Evolutionary conservation across 2,888 invertebrate genomes (phyloP), one percentile per base, ranked within the genome.

Genomic region (Atethmia centrago): DNA sequence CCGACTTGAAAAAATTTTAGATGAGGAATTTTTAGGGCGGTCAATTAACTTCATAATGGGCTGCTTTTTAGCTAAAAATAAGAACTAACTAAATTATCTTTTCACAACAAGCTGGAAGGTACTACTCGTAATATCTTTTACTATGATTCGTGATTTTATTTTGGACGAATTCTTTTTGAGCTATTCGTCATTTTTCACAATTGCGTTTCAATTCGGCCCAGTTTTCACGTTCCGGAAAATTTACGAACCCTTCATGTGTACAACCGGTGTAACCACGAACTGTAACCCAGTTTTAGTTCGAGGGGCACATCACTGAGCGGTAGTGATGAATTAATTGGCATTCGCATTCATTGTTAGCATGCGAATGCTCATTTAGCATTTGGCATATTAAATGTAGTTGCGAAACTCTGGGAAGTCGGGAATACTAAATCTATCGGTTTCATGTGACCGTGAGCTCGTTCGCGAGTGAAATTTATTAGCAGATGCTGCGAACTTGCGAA

Each of bases 21-120:
- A 74, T 51, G 62, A 36, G 55, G 36, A 36, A 31, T 63, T 73
- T 74, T n/a, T 73, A 58, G 49, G 61, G 61, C 25, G 42, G 56
- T n/a, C 56, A 51, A 62, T 74, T 74, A 74, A 74, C 36, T 36
- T 69, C 25, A 53, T 25, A 36, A 45, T 53, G 21, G 5, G 36
- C 25, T 10, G 42, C 53, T 10, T 12, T 45, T 42, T 19, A 3
- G 5, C 9, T 64, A n/a, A n/a, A 21, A 58, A 49, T 42, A 58
- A 70, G 3, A 42, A 55, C 7, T 14, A 5, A 14, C n/a, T n/a
- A n/a, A 5, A 51, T 10, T 9, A 8, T n/a, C 2, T 36, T 16
- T 56, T 31, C 56, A n/a, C n/a, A 21, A 49, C 28, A 64, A n/a
- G 5, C 9, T 31, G 16, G 16, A n/a, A 45, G 10, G 10, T 31